Percentiles rank a stretch among this genome's conserved stretches.
Conservation (phyloP, 2,888 invertebrate genomes). For the Lacanobia oleracea region DNA sequence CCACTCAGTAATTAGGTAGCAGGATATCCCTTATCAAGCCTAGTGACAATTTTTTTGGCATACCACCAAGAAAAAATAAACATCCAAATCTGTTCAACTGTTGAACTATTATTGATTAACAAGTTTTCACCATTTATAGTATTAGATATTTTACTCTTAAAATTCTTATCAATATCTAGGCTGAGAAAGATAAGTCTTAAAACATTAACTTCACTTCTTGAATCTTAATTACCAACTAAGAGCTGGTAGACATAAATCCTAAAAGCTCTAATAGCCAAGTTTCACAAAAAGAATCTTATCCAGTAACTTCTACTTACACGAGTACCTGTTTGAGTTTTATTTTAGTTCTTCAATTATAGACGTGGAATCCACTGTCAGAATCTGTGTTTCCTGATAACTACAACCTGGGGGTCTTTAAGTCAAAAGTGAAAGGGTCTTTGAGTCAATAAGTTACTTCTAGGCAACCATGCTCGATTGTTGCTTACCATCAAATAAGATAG, state of each 20-base stretch:
- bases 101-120: no score
- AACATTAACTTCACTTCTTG: not conserved
- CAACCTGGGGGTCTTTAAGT: not conserved
- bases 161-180: not conserved
- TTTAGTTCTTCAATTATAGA: not conserved
- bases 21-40: no score
- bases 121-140: no score
- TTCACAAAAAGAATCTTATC: not conserved
- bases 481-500: no score
- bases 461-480: not conserved
- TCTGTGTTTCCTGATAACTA: not conserved
- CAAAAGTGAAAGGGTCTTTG: not conserved
- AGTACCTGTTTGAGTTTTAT: no score
- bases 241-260: not conserved
- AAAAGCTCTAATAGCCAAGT: not conserved
- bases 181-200: not conserved
- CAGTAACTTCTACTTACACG: not conserved
- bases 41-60: no score
- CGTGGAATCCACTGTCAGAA: not conserved
- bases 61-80: no score
- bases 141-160: not conserved
- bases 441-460: not conserved
- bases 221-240: not conserved
- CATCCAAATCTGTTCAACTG: no score
- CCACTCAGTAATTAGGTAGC: no score